Conservation (phyloP, 64 coral and sea anemone genomes). For the Montipora efflorescens region DNA sequence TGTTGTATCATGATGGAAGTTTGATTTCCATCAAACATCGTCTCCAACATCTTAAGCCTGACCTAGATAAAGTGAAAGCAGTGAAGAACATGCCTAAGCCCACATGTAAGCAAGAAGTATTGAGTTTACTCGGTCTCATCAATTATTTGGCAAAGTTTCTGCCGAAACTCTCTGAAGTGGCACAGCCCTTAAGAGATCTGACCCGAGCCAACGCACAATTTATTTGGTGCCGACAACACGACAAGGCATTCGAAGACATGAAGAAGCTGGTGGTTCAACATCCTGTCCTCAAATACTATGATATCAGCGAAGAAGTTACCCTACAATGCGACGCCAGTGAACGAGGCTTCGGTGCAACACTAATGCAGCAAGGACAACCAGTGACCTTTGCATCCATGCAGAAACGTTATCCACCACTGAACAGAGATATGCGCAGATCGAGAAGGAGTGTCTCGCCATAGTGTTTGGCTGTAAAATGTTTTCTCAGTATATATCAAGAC, state of each 20-base stretch:
- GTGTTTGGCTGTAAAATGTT: not conserved
- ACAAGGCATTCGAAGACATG: conserved; percentile 13
- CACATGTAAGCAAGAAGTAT: conserved; percentile 29
- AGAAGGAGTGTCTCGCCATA: not conserved
- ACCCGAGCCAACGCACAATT: too few species aligned
- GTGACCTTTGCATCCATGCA: not conserved
- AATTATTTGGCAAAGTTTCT: too few species aligned
- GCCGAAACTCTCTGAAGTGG: too few species aligned
- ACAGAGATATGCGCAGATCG: not conserved
- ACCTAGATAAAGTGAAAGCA: conserved; percentile 47
- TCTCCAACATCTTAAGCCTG: conserved; percentile 12
- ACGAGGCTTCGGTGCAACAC: not conserved
- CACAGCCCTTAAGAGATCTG: conserved; percentile 25
- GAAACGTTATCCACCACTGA: not conserved
- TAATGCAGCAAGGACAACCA: not conserved
- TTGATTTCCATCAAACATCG: too few species aligned
- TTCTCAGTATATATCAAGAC: not conserved
- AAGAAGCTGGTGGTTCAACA: too few species aligned
- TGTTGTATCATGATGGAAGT: too few species aligned
- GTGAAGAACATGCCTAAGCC: conserved; percentile 36
- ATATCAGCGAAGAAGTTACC: too few species aligned
- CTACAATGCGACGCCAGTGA: not conserved
- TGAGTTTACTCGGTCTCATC: too few species aligned
- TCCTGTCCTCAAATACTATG: conserved; percentile 8
- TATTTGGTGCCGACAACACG: conserved; percentile 6